A percentile compares a stretch with the other conserved stretches of the same genome.
phyloP scores from a whole-genome alignment of 2,113 vertebrate genomes.

The Thunnus maccoyii region DNA sequence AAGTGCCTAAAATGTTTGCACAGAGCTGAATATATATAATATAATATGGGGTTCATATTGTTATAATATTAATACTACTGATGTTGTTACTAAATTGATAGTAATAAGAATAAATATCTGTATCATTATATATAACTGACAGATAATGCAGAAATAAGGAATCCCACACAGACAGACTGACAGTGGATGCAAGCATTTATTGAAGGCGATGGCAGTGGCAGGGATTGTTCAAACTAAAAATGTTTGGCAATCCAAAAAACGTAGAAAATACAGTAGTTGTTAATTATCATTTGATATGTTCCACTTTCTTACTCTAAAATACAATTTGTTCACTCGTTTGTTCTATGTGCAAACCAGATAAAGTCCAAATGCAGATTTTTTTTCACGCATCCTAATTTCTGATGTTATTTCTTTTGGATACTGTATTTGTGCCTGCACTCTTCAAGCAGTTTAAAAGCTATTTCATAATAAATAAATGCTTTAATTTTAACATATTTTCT shows the following conservation, averaged over 20 bases:
- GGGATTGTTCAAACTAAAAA: conserved; percentile 56
- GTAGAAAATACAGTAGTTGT: conserved; percentile 55
- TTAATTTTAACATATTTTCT: conserved; percentile 25
- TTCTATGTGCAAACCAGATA: conserved; percentile 1
- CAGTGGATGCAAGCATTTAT: conserved; percentile 71
- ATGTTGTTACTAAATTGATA: too few relatives aligned
- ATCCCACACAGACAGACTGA: conserved; percentile 1
- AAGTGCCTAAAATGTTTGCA: too few relatives aligned
- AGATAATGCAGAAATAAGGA: background rate
- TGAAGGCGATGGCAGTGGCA: conserved; percentile 73
- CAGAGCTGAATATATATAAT: too few relatives aligned
- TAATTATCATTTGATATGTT: conserved; percentile 28
- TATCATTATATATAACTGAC: background rate
- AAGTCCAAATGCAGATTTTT: too few relatives aligned
- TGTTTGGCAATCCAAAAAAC: conserved; percentile 43
- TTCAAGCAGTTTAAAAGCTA: conserved; percentile 27
- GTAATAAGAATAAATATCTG: background rate
- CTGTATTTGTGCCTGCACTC: conserved; percentile 20
- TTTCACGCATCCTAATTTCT: background rate
- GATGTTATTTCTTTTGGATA: background rate
- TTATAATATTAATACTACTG: too few relatives aligned
- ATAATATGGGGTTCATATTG: too few relatives aligned
- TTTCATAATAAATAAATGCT: conserved; percentile 36
- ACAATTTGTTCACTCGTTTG: background rate
- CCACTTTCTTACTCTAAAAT: conserved; percentile 28